phyloP scores from a whole-genome alignment of 2,113 vertebrate species.

The Gracilinanus agilis region DNA sequence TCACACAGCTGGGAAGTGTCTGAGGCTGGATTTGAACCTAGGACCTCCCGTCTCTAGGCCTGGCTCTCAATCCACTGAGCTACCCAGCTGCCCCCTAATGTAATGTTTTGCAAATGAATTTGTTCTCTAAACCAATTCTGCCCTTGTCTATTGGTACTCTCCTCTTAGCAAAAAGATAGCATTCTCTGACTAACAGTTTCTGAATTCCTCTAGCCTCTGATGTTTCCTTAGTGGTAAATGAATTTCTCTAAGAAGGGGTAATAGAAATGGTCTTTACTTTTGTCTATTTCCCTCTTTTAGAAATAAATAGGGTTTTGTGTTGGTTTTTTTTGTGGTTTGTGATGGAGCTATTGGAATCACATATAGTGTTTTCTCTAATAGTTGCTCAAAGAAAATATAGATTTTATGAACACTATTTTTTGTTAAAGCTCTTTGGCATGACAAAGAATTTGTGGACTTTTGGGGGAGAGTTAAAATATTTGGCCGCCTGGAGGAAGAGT shows the following conservation, averaged over 20 bases:
- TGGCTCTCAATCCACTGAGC: too few species aligned
- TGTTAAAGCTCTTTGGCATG: constrained; percentile 20
- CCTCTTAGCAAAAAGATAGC: not conserved
- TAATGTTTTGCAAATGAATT: not conserved
- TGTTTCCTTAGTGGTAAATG: not conserved
- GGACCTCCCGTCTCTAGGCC: too few species aligned
- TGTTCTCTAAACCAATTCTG: not conserved
- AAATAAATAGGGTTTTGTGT: not conserved
- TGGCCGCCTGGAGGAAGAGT: constrained; percentile 36
- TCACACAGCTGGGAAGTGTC: too few species aligned
- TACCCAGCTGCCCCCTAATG: too few species aligned
- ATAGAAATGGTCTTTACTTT: not conserved
- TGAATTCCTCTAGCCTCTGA: not conserved
- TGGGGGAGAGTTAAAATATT: constrained; percentile 5
- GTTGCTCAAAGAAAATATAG: constrained; percentile 26
- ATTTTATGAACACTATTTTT: constrained; percentile 10
- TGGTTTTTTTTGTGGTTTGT: not conserved
- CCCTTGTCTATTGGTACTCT: not conserved
- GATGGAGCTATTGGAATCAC: not conserved
- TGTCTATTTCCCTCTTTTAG: not conserved
- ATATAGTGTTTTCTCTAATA: not conserved
- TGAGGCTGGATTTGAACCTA: too few species aligned
- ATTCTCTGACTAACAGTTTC: not conserved
- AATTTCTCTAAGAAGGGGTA: not conserved
- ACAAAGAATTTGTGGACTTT: constrained; percentile 33